Evolutionary conservation across 2,113 vertebrate genomes (phyloP).

Genomic region (Arenaria interpres): DNA sequence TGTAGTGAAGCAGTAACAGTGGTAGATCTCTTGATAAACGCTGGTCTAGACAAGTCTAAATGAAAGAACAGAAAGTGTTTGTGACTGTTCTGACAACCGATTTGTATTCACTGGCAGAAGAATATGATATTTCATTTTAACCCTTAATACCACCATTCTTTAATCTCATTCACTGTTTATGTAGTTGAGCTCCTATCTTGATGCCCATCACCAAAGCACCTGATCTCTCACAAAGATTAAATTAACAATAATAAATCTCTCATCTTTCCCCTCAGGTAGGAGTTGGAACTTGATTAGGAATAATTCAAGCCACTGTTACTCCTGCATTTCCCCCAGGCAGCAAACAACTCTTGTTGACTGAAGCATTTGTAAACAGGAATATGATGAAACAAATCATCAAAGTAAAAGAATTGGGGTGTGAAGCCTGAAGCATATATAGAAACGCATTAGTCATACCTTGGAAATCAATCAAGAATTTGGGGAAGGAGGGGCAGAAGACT

Average conservation of each 20-base stretch:
- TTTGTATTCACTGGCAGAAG: neutral
- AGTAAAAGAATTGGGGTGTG: slow-evolving; percentile 4
- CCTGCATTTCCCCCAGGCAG: neutral
- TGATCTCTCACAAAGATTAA: neutral
- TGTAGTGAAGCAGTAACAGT: neutral
- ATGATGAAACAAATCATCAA: neutral
- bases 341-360: slow-evolving; percentile 18
- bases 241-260: neutral
- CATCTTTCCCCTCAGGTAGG: neutral
- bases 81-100: neutral
- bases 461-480: slow-evolving; percentile 31
- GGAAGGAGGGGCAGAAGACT: neutral
- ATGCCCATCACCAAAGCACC: neutral
- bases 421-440: slow-evolving; percentile 13
- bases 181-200: neutral
- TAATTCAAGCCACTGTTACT: neutral
- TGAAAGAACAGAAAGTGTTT: neutral
- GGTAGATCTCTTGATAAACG: neutral
- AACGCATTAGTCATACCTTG: slow-evolving; percentile 19
- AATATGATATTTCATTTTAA: neutral
- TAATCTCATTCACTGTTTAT: neutral
- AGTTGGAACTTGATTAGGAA: neutral
- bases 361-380: slow-evolving; percentile 28
- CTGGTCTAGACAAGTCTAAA: neutral
- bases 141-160: neutral